Evolutionary conservation across 2,888 invertebrate species (phyloP).

Genomic region (Nowickia ferox): DNA sequence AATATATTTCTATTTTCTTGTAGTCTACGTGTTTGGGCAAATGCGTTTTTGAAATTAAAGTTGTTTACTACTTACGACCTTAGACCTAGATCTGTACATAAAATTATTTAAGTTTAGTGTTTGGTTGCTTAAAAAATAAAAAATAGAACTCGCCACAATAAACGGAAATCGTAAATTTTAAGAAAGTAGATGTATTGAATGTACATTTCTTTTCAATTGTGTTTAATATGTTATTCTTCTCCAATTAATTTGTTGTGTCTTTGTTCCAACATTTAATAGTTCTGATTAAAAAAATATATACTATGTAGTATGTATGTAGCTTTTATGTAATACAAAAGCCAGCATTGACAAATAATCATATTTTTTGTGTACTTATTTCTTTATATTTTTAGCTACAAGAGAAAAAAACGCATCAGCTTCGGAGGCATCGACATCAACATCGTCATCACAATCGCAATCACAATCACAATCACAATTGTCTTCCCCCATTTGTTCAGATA

Average conservation of each 20-base stretch:
- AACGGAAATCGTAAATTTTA: too few species aligned
- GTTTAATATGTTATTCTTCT: background rate
- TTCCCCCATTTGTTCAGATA: slow-evolving; percentile 26
- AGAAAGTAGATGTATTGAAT: background rate
- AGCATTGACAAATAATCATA: slow-evolving; percentile 28
- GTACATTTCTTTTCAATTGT: background rate
- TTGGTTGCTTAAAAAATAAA: too few species aligned
- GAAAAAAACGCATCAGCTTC: background rate
- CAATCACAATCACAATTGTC: slow-evolving; percentile 23
- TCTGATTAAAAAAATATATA: background rate
- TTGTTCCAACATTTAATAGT: background rate
- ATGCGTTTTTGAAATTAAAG: too few species aligned
- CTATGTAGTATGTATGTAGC: too few species aligned
- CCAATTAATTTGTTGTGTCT: background rate
- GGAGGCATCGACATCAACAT: slow-evolving; percentile 9
- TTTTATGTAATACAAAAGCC: background rate
- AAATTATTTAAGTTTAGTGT: too few species aligned
- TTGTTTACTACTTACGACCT: too few species aligned
- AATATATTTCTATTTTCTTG: too few species aligned
- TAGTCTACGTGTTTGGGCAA: too few species aligned
- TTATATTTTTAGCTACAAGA: slow-evolving; percentile 35
- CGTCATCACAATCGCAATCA: slow-evolving; percentile 9
- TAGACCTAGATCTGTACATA: too few species aligned
- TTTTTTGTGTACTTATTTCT: slow-evolving; percentile 38
- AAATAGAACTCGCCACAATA: too few species aligned